Conservation (phyloP, 2,797 vertebrate genomes). For the Myotis planiceps region DNA sequence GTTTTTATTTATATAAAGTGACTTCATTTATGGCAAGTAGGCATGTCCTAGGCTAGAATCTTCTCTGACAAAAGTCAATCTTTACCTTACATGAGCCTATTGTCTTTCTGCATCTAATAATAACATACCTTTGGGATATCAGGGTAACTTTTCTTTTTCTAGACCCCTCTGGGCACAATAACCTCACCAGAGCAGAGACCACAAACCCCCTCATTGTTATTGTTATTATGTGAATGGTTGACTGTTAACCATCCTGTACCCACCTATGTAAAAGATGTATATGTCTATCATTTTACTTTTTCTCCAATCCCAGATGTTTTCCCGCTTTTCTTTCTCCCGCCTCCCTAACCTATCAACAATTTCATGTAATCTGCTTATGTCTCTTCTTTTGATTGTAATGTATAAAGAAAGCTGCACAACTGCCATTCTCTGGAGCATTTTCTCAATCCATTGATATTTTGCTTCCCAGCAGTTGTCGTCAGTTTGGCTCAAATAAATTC, state of each 20-base stretch:
- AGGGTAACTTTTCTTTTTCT: neutral
- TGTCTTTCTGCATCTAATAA: neutral
- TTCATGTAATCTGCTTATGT: neutral
- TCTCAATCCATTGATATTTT: neutral
- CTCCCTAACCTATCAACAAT: neutral
- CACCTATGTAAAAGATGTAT: neutral
- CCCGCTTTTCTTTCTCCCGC: neutral
- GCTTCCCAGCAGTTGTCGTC: neutral
- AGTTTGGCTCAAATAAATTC: neutral
- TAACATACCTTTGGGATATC: neutral
- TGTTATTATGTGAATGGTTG: neutral
- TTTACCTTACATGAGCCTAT: neutral
- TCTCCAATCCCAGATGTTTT: neutral
- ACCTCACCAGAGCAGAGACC: neutral
- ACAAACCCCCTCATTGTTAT: neutral
- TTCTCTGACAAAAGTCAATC: neutral
- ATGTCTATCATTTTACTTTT: neutral
- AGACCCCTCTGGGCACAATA: neutral
- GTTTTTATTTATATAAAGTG: neutral
- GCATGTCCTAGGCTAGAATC: neutral
- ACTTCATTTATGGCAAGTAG: neutral
- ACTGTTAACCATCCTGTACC: neutral
- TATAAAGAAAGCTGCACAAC: neutral
- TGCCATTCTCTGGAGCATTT: neutral
- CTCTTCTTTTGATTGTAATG: neutral